Conservation (phyloP, 1,140 invertebrate genomes). For the Magallana ariakensis region DNA sequence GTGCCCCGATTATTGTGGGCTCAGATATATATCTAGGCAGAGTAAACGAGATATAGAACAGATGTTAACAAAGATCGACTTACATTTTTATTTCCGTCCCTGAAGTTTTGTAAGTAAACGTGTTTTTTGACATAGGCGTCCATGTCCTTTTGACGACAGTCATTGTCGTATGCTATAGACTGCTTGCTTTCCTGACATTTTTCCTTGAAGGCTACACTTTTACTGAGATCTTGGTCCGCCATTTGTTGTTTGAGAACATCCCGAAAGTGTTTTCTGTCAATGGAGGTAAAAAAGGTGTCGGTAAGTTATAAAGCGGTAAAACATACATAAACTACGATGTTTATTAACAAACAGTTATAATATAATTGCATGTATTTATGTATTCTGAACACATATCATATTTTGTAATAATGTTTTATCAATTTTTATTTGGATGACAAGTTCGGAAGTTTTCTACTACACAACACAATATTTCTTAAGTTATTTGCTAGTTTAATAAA, state of each 20-base stretch:
- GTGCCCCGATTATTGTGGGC: too few relatives aligned
- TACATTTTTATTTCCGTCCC: conserved; percentile 70
- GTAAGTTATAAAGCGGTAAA: too few relatives aligned
- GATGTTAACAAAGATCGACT: background rate
- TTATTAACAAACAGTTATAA: background rate
- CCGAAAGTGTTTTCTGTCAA: conserved; percentile 73
- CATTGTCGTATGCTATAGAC: conserved; percentile 70
- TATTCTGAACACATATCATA: too few relatives aligned
- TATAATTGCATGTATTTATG: too few relatives aligned
- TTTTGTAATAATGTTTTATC: too few relatives aligned
- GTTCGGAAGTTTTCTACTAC: too few relatives aligned
- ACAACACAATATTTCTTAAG: too few relatives aligned
- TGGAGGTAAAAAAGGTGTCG: background rate
- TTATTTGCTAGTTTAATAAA: too few relatives aligned
- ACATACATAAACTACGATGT: too few relatives aligned
- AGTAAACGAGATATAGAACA: background rate
- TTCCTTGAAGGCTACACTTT: conserved; percentile 58
- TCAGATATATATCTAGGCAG: background rate
- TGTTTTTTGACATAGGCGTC: conserved; percentile 69
- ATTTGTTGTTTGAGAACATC: conserved; percentile 78
- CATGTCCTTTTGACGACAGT: conserved; percentile 69
- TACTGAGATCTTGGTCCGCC: conserved; percentile 68
- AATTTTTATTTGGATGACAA: too few relatives aligned
- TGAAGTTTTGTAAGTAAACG: conserved; percentile 73
- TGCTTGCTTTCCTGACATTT: conserved; percentile 72